Conservation (phyloP, 2,113 vertebrate genomes). For the Microcebus jonahi region DNA sequence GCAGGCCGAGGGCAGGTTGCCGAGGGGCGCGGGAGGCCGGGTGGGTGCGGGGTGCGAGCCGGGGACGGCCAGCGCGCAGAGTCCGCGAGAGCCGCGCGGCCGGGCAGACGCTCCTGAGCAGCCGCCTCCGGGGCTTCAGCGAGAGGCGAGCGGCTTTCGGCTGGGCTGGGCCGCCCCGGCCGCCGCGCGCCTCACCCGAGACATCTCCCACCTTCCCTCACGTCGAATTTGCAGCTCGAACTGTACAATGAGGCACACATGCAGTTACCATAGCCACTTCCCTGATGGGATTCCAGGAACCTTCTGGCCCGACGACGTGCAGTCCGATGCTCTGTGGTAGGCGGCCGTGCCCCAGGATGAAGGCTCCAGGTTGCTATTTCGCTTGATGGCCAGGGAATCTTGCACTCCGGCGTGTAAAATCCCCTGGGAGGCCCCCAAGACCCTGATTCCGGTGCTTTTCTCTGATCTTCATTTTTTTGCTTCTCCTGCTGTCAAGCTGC, state of each 20-base stretch:
- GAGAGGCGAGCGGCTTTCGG: not conserved
- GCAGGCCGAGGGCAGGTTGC: not conserved
- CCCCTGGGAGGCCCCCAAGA: not conserved
- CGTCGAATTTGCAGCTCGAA: not conserved
- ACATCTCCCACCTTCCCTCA: not conserved
- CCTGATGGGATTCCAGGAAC: not conserved
- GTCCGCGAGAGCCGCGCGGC: not conserved
- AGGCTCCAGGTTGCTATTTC: slow-evolving; percentile 51
- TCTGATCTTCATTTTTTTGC: slow-evolving; percentile 23
- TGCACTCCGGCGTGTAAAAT: not conserved
- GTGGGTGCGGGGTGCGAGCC: not conserved
- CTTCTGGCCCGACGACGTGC: not conserved
- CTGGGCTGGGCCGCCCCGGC: too few relatives aligned
- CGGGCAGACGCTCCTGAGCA: not conserved
- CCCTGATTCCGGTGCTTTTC: not conserved
- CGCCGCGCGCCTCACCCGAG: not conserved
- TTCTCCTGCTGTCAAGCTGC: slow-evolving; percentile 23
- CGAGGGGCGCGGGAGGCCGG: not conserved
- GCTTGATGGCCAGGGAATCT: slow-evolving; percentile 45
- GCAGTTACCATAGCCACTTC: not conserved
- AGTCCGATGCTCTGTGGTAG: not conserved
- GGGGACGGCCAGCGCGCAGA: not conserved
- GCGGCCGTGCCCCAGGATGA: slow-evolving; percentile 43
- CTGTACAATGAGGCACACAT: not conserved
- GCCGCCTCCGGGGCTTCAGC: not conserved